Base-by-base conservation (phyloP, 2,797 vertebrate genomes). In the Pangasius krempfi region DNA sequence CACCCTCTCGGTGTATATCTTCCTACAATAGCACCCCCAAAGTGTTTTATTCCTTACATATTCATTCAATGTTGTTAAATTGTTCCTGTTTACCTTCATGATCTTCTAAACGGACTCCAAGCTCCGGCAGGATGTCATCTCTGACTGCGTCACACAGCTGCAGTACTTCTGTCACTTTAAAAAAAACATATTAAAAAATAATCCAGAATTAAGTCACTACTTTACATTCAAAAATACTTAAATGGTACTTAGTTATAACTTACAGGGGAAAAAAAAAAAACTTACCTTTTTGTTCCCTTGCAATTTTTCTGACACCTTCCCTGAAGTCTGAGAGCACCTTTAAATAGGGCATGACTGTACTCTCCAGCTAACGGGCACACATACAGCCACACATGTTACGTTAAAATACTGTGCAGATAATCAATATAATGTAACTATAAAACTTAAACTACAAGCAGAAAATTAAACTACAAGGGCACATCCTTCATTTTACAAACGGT, bases 31-130 rank as follows among this genome's bases (percentile, higher is more conserved):
- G 60, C 9, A 33, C 13, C 3, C 30, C 14, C 30, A 33, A 30
- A 68, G 10, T 33, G 30, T 70, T 70, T 70, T 73, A 44, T 73
- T 44, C 9, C 20, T 25, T 40, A 40, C 16, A 70, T 25, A 25
- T 75, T 47, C 25, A 76, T n/a, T 76, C 20, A 52, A 1, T 50
- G 75, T 20, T 33, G 7, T 54, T 68, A 84, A 84, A 70, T 8
- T 73, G 40, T 27, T 13, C 66, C 18, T 30, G 25, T 60, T 62
- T 95, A 99, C 99, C 99, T 97, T 99, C 99, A 8, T 98, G 98
- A 87, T 99, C 99, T 88, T 99, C 99, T 72, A 99, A 95, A 25
- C 99, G 96, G 89, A 99, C 98, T 0, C 99, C 99, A 0, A 98
- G 96, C 87, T 99, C 98, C 0, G 98, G 98, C 79, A 99, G 94